phyloP scores from a whole-genome alignment of 2,113 vertebrate genomes.

The Alosa alosa region DNA sequence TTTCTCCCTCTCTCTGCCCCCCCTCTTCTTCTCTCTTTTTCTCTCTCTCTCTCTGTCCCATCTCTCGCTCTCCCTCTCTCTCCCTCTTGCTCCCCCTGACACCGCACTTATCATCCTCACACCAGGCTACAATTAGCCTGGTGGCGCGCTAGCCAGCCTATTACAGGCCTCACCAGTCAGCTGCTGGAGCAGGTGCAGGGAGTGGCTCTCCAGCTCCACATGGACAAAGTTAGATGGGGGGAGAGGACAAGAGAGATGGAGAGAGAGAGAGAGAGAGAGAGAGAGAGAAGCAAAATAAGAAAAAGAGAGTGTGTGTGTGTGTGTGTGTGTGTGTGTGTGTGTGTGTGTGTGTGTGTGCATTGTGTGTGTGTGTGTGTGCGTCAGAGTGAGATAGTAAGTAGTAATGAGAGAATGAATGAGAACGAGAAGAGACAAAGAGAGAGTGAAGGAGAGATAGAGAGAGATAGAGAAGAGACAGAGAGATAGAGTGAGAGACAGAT shows the following conservation, averaged over 20 bases:
- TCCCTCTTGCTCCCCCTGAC: not conserved
- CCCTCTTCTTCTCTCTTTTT: not conserved
- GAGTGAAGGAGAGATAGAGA: no score
- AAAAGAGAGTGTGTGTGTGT: not conserved
- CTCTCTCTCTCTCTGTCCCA: not conserved
- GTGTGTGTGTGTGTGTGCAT: no score
- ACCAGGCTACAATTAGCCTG: not conserved
- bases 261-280: not conserved
- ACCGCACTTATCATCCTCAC: not conserved
- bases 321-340: no score
- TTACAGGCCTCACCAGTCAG: slow-evolving; percentile 1
- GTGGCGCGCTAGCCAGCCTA: not conserved
- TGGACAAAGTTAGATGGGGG: not conserved
- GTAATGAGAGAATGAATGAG: not conserved
- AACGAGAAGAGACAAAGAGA: not conserved
- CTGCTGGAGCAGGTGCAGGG: not conserved
- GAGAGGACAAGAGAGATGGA: not conserved
- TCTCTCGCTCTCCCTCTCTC: not conserved
- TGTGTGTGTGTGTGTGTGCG: not conserved
- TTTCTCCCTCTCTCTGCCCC: no score
- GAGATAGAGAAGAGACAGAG: no score
- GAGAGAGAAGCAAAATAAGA: not conserved
- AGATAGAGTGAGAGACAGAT: not conserved
- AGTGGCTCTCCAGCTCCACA: not conserved
- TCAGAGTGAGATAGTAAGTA: not conserved